These are phyloP conservation scores for Sapajus apella DNA, from an alignment of 2,113 vertebrate species.

Conservation along the genomic window DNA sequence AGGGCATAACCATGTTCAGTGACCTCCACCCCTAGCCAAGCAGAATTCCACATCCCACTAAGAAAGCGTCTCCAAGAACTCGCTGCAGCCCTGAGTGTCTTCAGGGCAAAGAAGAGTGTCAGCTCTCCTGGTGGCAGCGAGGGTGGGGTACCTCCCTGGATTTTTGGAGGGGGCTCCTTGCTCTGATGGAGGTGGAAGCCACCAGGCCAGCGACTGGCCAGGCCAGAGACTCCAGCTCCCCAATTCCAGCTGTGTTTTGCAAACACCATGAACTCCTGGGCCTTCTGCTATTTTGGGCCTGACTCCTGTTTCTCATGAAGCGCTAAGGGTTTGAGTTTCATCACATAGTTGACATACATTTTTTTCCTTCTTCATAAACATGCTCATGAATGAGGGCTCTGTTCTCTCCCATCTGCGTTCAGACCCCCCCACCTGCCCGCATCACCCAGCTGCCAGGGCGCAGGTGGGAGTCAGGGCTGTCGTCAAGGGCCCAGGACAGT, in stretches of 20 bases:
- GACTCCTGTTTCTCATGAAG: constrained; percentile 53
- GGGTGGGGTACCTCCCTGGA: too few species aligned
- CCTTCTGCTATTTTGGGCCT: constrained; percentile 38
- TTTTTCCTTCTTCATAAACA: constrained; percentile 57
- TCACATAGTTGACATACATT: constrained; percentile 66
- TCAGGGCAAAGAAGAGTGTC: neutral
- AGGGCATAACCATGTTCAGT: neutral
- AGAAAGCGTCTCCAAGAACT: neutral
- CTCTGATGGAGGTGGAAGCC: neutral
- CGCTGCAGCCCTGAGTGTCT: neutral
- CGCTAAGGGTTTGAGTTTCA: constrained; percentile 66
- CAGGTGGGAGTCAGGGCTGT: neutral
- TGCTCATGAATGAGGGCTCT: constrained; percentile 29
- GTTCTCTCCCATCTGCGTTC: constrained; percentile 28
- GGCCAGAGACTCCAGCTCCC: neutral
- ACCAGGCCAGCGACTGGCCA: neutral
- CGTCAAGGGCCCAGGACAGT: neutral
- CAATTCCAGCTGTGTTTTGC: constrained; percentile 55
- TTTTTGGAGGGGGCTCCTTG: neutral
- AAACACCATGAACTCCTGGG: constrained; percentile 53
- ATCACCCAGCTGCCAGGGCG: neutral
- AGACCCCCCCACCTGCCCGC: neutral
- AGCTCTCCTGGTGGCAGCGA: accelerated
- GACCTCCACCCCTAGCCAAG: neutral
- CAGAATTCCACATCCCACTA: neutral